Evolutionary conservation across 2,888 invertebrate species (phyloP).

Genomic region (Heliconius charithonia): DNA sequence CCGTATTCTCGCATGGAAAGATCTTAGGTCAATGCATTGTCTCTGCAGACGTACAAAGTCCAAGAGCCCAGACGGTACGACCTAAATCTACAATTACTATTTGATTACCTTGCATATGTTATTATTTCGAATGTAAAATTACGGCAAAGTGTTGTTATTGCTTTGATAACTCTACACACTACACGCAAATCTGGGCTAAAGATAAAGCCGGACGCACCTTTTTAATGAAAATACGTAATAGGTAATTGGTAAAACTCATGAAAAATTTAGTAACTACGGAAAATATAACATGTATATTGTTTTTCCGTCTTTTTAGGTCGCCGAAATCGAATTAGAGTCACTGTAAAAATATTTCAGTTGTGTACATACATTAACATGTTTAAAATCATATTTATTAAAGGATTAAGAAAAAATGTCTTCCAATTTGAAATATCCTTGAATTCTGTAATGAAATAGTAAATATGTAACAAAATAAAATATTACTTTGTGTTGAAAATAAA

Average conservation of each 20-base stretch:
- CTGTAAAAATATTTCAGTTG: not conserved
- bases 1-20: slow-evolving; percentile 42
- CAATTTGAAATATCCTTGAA: not conserved
- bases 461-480: too few species aligned
- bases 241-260: not conserved
- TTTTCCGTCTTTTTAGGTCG: not conserved
- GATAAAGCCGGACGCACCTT: not conserved
- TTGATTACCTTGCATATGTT: slow-evolving; percentile 1
- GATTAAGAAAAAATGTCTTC: not conserved
- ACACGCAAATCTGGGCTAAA: slow-evolving; percentile 1
- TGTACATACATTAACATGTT: too few species aligned
- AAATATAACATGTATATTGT: too few species aligned
- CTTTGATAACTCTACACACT: not conserved
- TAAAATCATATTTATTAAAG: too few species aligned
- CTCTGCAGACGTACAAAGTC: slow-evolving; percentile 70
- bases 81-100: slow-evolving; percentile 56
- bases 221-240: not conserved
- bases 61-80: slow-evolving; percentile 67
- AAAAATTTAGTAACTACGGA: not conserved
- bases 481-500: too few species aligned
- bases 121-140: not conserved
- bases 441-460: too few species aligned
- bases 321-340: not conserved
- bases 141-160: slow-evolving; percentile 8
- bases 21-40: slow-evolving; percentile 42